A percentile compares a stretch with the other conserved stretches of the same genome.
Evolutionary conservation across 2,888 invertebrate genomes (phyloP).

Genomic region (Pammene aurita): DNA sequence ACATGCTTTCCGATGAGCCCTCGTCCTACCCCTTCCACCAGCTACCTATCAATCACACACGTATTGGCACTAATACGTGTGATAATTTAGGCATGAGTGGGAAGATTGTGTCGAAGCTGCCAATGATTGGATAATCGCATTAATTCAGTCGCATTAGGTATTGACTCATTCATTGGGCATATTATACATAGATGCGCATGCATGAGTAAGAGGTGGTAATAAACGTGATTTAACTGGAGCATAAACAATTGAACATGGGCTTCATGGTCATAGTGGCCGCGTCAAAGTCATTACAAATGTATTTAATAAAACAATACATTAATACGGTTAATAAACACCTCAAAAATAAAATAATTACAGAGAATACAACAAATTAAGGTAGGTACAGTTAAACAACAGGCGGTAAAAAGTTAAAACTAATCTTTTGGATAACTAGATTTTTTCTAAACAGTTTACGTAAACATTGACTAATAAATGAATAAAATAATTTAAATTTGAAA

Average conservation of each 20-base stretch:
- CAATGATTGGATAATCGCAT: conserved; percentile 75
- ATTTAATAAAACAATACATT: not conserved
- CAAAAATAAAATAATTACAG: too few species aligned
- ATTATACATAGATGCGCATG: conserved; percentile 22
- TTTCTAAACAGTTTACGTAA: too few species aligned
- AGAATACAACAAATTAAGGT: too few species aligned
- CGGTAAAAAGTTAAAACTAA: too few species aligned
- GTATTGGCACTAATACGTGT: conserved; percentile 73
- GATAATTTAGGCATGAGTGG: conserved; percentile 72
- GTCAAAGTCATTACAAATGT: not conserved
- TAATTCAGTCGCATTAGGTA: conserved; percentile 44
- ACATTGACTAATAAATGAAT: too few species aligned
- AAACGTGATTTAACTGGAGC: conserved; percentile 27
- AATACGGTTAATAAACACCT: not conserved
- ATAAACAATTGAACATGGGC: conserved; percentile 16
- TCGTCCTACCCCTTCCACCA: conserved; percentile 57
- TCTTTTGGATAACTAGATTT: too few species aligned
- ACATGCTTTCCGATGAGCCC: conserved; percentile 47
- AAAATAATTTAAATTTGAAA: too few species aligned
- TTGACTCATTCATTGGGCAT: conserved; percentile 38
- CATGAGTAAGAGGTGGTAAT: conserved; percentile 29
- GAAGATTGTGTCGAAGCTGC: conserved; percentile 67
- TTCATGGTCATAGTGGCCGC: conserved; percentile 7
- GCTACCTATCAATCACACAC: conserved; percentile 64
- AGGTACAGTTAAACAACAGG: too few species aligned